phyloP scores from a whole-genome alignment of 2,888 invertebrate species.

The Exocentrus adspersus region DNA sequence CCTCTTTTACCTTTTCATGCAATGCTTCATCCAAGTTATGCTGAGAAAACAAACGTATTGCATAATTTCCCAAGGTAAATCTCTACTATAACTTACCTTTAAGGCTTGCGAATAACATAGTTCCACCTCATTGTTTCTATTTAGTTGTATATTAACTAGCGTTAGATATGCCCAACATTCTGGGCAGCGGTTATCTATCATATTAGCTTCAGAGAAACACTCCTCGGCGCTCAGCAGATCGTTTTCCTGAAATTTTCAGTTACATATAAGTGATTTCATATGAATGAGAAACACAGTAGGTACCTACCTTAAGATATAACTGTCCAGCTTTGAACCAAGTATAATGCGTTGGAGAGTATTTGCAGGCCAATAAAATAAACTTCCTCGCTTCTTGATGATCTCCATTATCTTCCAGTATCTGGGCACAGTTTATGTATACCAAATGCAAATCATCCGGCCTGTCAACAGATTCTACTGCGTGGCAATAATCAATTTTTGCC shows the following conservation, averaged over 20 bases:
- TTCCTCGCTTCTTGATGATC: slow-evolving; percentile 56
- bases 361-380: slow-evolving; percentile 56
- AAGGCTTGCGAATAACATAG: slow-evolving; percentile 58
- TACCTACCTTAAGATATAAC: slow-evolving; percentile 48
- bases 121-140: slow-evolving; percentile 54
- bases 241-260: slow-evolving; percentile 49
- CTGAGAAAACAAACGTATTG: background rate
- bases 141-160: slow-evolving; percentile 57
- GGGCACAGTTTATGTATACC: slow-evolving; percentile 54
- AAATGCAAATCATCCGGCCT: slow-evolving; percentile 58
- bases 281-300: too few relatives aligned
- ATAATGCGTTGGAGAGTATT: slow-evolving; percentile 57
- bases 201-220: slow-evolving; percentile 60
- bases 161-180: slow-evolving; percentile 61
- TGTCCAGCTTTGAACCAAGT: slow-evolving; percentile 57
- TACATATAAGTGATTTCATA: slow-evolving; percentile 5
- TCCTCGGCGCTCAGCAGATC: slow-evolving; percentile 60
- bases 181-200: slow-evolving; percentile 56
- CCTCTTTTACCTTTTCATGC: background rate
- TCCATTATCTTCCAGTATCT: slow-evolving; percentile 48
- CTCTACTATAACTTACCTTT: slow-evolving; percentile 41
- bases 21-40: slow-evolving; percentile 2
- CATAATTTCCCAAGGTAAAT: background rate
- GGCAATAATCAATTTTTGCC: slow-evolving; percentile 54
- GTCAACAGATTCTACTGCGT: slow-evolving; percentile 53